These are phyloP conservation scores for Drosophila melanocephala DNA, from an alignment of 2,888 invertebrate genomes.

Conservation along the genomic window DNA sequence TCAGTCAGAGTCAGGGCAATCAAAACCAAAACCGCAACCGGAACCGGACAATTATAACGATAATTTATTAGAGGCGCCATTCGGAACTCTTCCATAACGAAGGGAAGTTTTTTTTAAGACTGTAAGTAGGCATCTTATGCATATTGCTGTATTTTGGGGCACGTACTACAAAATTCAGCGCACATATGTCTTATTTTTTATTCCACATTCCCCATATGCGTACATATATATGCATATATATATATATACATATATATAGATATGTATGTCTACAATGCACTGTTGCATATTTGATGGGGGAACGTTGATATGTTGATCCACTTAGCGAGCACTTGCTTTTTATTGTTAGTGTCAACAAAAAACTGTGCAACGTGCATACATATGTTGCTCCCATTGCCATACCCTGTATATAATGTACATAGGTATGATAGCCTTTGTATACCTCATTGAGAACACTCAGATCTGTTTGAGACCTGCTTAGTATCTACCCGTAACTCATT, in stretches of 20 bases:
- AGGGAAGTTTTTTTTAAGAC: not conserved
- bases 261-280: not conserved
- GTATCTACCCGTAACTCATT: not conserved
- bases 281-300: constrained; percentile 41
- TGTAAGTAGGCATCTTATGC: not conserved
- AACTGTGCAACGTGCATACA: constrained; percentile 27
- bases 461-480: not conserved
- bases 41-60: not conserved
- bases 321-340: constrained; percentile 54
- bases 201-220: not conserved
- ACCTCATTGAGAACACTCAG: not conserved
- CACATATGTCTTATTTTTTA: constrained; percentile 5
- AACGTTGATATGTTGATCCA: constrained; percentile 62
- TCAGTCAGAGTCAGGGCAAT: not conserved
- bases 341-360: constrained; percentile 40
- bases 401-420: constrained; percentile 11
- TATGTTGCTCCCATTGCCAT: constrained; percentile 19
- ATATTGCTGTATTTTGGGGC: not conserved
- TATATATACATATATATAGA: not conserved
- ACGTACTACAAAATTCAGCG: not conserved
- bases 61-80: not conserved
- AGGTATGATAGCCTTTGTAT: not conserved
- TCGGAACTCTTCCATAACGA: not conserved
- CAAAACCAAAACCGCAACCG: not conserved
- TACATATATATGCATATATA: not conserved